Evolutionary conservation across 64 coral and sea anemone species (phyloP).

Genomic region (Montipora foliosa): DNA sequence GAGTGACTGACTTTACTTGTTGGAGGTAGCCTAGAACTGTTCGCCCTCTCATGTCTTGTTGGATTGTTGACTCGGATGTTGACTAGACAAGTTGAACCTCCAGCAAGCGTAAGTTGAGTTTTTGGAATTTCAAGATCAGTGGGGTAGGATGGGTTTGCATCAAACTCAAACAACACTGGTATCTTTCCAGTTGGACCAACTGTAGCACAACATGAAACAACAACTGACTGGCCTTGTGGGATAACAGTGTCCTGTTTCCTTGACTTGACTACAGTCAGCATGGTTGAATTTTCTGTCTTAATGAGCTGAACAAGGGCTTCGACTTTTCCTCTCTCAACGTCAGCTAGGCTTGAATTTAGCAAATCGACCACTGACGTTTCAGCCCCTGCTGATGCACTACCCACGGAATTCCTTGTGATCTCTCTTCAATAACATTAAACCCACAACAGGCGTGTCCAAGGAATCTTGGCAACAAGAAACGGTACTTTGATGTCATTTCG

Average conservation of each 20-base stretch:
- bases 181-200: slow-evolving; percentile 26
- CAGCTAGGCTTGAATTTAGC: not conserved
- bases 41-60: too few species aligned
- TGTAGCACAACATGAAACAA: slow-evolving; percentile 39
- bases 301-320: slow-evolving; percentile 63
- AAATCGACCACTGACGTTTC: slow-evolving; percentile 10
- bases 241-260: slow-evolving; percentile 32
- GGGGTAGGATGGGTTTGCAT: not conserved
- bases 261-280: not conserved
- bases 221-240: slow-evolving; percentile 30
- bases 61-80: too few species aligned
- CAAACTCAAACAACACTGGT: slow-evolving; percentile 54
- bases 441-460: slow-evolving; percentile 48
- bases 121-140: too few species aligned
- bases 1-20: too few species aligned
- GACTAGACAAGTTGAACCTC: too few species aligned
- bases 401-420: not conserved
- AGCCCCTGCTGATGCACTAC: not conserved
- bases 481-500: slow-evolving; percentile 54
- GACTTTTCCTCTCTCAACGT: slow-evolving; percentile 22
- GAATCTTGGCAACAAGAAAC: slow-evolving; percentile 39
- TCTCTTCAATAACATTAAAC: slow-evolving; percentile 76
- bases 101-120: too few species aligned
- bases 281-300: slow-evolving; percentile 12
- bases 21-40: too few species aligned